Evolutionary conservation across 2,888 invertebrate species (phyloP), one percentile per base, ranked within the genome.

Genomic region (Netelia melanura): DNA sequence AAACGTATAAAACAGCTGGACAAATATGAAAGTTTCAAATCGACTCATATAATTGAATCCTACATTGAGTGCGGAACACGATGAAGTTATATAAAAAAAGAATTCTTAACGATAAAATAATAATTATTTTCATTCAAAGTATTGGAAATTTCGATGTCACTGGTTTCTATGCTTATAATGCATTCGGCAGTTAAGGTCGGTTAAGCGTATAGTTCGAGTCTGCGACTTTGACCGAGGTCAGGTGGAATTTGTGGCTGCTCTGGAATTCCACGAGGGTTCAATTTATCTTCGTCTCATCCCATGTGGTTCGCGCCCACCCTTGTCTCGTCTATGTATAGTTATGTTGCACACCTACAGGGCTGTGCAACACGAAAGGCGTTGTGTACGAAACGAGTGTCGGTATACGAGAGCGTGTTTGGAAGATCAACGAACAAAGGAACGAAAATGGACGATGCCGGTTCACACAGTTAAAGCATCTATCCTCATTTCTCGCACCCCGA

Each of bases 281-380:
- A 75, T 79, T 74, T 68, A 71, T 79, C 62, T 14, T 74, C 70
- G 44, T 48, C 70, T 17, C 65, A 25, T 77, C 52, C 61, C 54
- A 67, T 56, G 21, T 11, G 52, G 0, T 30, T 23, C 14, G 17
- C 9, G n/a, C 44, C 21, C 30, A 30, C 25, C 17, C 52, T 38
- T 52, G 30, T 54, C 75, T 52, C 23, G 48, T 38, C 44, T 65
- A 14, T 30, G 10, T 25, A 2, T n/a, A 72, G 25, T 61, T 30
- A 48, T 48, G 14, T 48, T 2, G 10, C 48, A 48, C 48, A 48
- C 48, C 48, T 48, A 14, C 48, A 48, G 14, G 14, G 10, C 2
- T 48, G 48, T 48, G 48, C 48, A 48, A 14, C 48, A 48, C 14
- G 48, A 48, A 48, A 48, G 48, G 14, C 11, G 10, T 48, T 48